Base-by-base conservation (phyloP, 2,888 invertebrate species). In the Chalcosyrphus nemorum region DNA sequence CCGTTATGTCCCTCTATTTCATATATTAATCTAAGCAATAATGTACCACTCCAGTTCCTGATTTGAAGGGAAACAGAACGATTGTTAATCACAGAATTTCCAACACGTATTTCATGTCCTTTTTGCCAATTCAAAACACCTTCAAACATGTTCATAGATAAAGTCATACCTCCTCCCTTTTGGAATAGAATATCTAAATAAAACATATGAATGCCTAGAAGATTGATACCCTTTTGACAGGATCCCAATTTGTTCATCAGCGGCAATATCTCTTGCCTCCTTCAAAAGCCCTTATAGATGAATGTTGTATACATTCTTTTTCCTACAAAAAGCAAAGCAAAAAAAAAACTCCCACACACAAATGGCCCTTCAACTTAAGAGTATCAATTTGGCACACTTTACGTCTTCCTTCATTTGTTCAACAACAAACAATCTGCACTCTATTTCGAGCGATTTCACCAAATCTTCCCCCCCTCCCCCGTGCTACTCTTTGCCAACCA, bases 341-440 rank as follows among this genome's bases (percentile, higher is more conserved):
- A 29, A 29, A 29, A 29, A 32, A 32, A 32, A 32, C 7, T 32
- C 9, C 11, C 13, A 15, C 13, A 29, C 17, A 29, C 9, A 45
- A 45, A 32, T 63, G 47, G 47, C 19, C 13, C 32, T 19, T 27
- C 47, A 47, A 13, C 47, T 47, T 21, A 35, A 19, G 47, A 63
- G 29, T 35, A 63, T 43, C 66, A 70, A 70, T 45, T 68, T 70
- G 45, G 45, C 29, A 45, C 21, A 56, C 68, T 45, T 70, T 56
- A 45, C 24, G 19, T 19, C 56, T 21, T 57, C 24, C 21, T 70
- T 45, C 21, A 29, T 56, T 57, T 56, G 29, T 27, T 24, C 19
- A 13, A n/a, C 29, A 29, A 29, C 41, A 66, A 41, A 54, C 19
- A 27, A 43, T 68, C 54, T 43, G 17, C 54, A 56, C 11, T 57